Conservation (phyloP, 2,113 vertebrate genomes). For the Oreochromis spilurus region DNA sequence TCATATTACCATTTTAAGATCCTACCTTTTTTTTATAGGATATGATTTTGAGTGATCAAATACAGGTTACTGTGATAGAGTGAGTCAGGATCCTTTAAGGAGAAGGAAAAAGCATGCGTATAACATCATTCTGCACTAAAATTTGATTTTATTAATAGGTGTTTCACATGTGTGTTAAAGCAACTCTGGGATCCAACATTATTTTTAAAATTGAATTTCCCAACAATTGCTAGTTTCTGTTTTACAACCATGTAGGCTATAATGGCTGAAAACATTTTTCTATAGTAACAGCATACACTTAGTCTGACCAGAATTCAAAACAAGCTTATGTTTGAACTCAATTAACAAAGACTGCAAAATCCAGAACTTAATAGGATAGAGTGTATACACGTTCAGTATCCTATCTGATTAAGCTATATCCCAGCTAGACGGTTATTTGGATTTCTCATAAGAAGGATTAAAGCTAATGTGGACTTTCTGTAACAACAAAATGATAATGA, state of each 20-base stretch:
- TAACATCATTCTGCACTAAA: not conserved
- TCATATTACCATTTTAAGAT: not conserved
- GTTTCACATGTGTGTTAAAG: not conserved
- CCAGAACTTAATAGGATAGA: constrained; percentile 23
- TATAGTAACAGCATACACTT: not conserved
- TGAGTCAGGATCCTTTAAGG: not conserved
- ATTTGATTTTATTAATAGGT: not conserved
- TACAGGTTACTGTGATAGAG: not conserved
- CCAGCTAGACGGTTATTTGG: not conserved
- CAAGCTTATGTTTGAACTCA: not conserved
- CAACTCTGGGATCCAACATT: not conserved
- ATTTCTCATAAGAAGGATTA: constrained; percentile 32
- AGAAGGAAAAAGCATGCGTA: not conserved
- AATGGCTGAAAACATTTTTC: not conserved
- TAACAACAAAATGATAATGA: not conserved
- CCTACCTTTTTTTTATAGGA: not conserved
- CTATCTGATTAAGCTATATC: constrained; percentile 27
- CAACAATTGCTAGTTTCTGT: not conserved
- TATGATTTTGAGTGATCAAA: not conserved
- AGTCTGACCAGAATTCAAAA: not conserved
- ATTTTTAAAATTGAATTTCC: not conserved
- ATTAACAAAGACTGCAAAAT: constrained; percentile 8
- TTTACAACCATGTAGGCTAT: not conserved
- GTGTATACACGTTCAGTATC: not conserved
- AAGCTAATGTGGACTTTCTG: constrained; percentile 12